phyloP scores from a whole-genome alignment of 2,113 vertebrate species.

The Hippocampus mohnikei region DNA sequence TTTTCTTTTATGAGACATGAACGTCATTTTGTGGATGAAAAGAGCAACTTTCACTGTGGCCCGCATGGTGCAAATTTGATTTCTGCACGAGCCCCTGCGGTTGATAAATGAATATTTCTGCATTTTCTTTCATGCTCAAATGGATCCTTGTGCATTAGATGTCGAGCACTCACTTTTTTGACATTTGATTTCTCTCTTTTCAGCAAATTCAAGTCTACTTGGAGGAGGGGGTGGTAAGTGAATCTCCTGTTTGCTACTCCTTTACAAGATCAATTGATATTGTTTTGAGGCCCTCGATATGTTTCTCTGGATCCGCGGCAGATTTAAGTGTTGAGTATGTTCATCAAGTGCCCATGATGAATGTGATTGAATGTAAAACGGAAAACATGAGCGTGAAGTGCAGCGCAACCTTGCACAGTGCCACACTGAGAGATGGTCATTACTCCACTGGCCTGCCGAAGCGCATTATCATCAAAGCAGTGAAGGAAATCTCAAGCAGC shows the following conservation, averaged over 20 bases:
- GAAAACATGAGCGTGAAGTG: constrained; percentile 35
- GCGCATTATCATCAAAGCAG: constrained; percentile 63
- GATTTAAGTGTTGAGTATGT: constrained; percentile 34
- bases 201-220: constrained; percentile 96
- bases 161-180: not conserved
- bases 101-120: not conserved
- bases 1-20: not conserved
- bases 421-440: constrained; percentile 44
- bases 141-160: not conserved
- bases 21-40: not conserved
- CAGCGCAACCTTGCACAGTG: constrained; percentile 29
- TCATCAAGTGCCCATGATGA: constrained; percentile 32
- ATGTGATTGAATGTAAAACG: constrained; percentile 36
- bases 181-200: constrained; percentile 55
- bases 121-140: not conserved
- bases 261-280: constrained; percentile 29
- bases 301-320: constrained; percentile 8
- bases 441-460: constrained; percentile 56
- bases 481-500: constrained; percentile 57
- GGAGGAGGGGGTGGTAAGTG: constrained; percentile 96
- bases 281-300: constrained; percentile 4
- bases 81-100: too few relatives aligned
- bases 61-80: too few relatives aligned
- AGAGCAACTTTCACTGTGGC: not conserved
- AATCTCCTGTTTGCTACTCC: constrained; percentile 13